Evolutionary conservation across 2,888 invertebrate species (phyloP).

Genomic region (Perizoma flavofasciatum): DNA sequence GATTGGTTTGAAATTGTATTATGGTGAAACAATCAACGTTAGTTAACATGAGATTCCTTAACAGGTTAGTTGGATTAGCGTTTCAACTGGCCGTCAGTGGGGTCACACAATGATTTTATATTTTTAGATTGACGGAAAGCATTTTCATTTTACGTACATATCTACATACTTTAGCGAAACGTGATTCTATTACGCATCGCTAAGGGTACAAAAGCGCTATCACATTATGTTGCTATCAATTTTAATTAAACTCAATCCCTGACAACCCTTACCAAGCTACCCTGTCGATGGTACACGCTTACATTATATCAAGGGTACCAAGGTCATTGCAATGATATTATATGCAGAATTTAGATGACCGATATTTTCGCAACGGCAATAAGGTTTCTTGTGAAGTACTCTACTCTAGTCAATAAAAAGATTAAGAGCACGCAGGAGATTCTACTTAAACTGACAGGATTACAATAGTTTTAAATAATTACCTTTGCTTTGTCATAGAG

Average conservation of each 20-base stretch:
- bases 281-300: slow-evolving; percentile 19
- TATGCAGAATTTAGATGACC: slow-evolving; percentile 38
- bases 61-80: too few species aligned
- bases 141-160: neutral
- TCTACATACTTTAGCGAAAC: neutral
- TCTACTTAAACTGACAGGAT: too few species aligned
- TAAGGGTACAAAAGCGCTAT: slow-evolving; percentile 7
- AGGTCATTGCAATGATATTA: slow-evolving; percentile 45
- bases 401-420: neutral
- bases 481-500: too few species aligned
- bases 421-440: too few species aligned
- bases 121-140: too few species aligned
- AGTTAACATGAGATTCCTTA: too few species aligned
- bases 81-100: too few species aligned
- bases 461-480: too few species aligned
- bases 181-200: slow-evolving; percentile 5
- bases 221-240: slow-evolving; percentile 21
- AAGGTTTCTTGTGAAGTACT: slow-evolving; percentile 31
- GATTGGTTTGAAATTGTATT: too few species aligned
- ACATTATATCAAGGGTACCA: slow-evolving; percentile 39
- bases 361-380: slow-evolving; percentile 37
- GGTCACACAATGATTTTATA: too few species aligned
- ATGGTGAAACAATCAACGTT: too few species aligned
- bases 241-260: slow-evolving; percentile 20
- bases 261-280: slow-evolving; percentile 17